phyloP scores from a whole-genome alignment of 1,140 invertebrate species.

The Zaprionus ornatus region DNA sequence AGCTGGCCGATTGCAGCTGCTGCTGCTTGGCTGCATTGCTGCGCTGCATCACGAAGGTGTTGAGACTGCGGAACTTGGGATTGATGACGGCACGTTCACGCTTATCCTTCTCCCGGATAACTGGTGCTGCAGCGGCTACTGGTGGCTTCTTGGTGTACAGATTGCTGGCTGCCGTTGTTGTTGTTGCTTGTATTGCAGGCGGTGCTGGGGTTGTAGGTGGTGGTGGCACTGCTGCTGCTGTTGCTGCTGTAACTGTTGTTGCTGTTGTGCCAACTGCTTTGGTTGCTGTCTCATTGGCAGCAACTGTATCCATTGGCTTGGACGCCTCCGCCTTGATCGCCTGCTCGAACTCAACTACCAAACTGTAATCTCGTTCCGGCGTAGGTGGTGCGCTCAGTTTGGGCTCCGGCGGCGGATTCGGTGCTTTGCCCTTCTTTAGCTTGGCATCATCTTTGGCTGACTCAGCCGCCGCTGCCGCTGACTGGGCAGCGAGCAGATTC shows the following conservation, averaged over 20 bases:
- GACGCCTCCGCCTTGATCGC: slow-evolving; percentile 46
- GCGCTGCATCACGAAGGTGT: slow-evolving; percentile 79
- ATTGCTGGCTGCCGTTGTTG: slow-evolving; percentile 52
- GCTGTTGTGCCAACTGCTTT: slow-evolving; percentile 39
- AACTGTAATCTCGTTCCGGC: slow-evolving; percentile 78
- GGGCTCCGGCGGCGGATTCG: slow-evolving; percentile 84
- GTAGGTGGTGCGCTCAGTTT: slow-evolving; percentile 78
- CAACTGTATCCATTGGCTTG: slow-evolving; percentile 6
- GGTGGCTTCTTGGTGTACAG: slow-evolving; percentile 86
- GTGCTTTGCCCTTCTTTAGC: slow-evolving; percentile 85
- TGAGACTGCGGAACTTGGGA: slow-evolving; percentile 86
- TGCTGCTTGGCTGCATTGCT: slow-evolving; percentile 76
- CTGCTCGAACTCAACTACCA: slow-evolving; percentile 76
- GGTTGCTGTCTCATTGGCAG: slow-evolving; percentile 61
- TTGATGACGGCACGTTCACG: slow-evolving; percentile 88
- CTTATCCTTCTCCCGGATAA: slow-evolving; percentile 90
- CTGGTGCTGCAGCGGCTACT: slow-evolving; percentile 86
- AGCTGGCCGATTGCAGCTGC: slow-evolving; percentile 72
- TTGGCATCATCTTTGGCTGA: slow-evolving; percentile 71
- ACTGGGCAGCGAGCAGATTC: slow-evolving; percentile 48
- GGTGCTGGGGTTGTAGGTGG: slow-evolving; percentile 60
- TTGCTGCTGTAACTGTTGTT: slow-evolving; percentile 52
- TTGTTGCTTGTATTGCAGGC: slow-evolving; percentile 53
- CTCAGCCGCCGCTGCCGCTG: slow-evolving; percentile 42
- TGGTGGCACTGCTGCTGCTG: slow-evolving; percentile 25